Conservation (phyloP, 2,113 vertebrate genomes). For the Ardeotis arabs region DNA sequence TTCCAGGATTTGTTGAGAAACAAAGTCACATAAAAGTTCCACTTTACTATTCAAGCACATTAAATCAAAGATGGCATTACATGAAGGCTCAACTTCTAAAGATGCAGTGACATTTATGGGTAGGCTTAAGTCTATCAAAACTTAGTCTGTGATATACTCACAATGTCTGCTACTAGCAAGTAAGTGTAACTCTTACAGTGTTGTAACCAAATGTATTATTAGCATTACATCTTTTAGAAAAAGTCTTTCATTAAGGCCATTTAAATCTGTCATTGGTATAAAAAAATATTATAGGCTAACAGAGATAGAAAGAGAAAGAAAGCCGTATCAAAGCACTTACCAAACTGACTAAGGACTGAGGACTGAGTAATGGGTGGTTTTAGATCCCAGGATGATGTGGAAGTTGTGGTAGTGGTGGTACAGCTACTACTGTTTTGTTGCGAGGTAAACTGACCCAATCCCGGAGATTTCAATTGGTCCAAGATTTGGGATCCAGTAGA, state of each 20-base stretch:
- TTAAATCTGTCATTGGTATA: background rate
- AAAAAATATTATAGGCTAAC: background rate
- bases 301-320: background rate
- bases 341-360: constrained; percentile 82
- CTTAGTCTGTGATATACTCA: background rate
- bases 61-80: background rate
- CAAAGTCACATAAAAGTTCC: background rate
- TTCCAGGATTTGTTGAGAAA: background rate
- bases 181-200: background rate
- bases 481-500: constrained; percentile 81
- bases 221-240: background rate
- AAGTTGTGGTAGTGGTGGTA: constrained; percentile 36
- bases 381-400: constrained; percentile 78
- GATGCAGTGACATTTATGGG: background rate
- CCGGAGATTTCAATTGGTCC: constrained; percentile 84
- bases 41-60: background rate
- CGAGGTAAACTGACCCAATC: constrained; percentile 79
- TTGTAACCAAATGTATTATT: background rate
- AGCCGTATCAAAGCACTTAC: constrained; percentile 78
- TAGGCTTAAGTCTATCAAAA: background rate
- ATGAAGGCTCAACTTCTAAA: background rate
- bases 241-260: background rate
- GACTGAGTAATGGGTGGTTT: constrained; percentile 78
- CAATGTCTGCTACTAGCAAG: background rate
- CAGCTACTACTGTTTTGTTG: constrained; percentile 72